phyloP scores from a whole-genome alignment of 2,888 invertebrate genomes.

The Spodoptera picta region DNA sequence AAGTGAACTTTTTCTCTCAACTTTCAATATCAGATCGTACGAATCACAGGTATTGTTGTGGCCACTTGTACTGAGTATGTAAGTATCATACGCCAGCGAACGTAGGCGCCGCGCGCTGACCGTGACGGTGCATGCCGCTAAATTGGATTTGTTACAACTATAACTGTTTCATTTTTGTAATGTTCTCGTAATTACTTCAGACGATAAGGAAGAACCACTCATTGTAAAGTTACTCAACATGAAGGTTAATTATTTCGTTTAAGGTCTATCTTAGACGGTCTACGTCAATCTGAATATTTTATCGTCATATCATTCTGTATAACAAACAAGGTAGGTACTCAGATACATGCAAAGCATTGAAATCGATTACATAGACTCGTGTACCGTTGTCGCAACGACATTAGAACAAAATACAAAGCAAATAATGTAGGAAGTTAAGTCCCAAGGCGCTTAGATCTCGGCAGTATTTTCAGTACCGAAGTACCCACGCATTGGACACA shows the following conservation, averaged over 20 bases:
- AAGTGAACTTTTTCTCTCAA: conserved; percentile 33
- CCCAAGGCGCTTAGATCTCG: no score
- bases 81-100: conserved; percentile 37
- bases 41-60: conserved; percentile 37
- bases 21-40: conserved; percentile 35
- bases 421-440: no score
- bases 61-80: conserved; percentile 25
- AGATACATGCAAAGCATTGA: no score
- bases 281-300: no score
- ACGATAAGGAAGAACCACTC: conserved; percentile 9
- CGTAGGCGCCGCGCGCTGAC: conserved; percentile 26
- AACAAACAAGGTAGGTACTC: no score
- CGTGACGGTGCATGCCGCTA: conserved; percentile 42
- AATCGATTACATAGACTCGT: no score
- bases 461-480: not conserved
- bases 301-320: no score
- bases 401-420: no score
- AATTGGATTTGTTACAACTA: conserved; percentile 26
- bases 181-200: conserved; percentile 37
- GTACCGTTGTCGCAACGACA: no score
- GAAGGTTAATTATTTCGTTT: conserved; percentile 13
- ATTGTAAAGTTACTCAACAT: not conserved
- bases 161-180: conserved; percentile 30
- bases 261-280: not conserved
- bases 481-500: conserved; percentile 9